phyloP scores from a whole-genome alignment of 2,797 vertebrate species.

The Xenops minutus region DNA sequence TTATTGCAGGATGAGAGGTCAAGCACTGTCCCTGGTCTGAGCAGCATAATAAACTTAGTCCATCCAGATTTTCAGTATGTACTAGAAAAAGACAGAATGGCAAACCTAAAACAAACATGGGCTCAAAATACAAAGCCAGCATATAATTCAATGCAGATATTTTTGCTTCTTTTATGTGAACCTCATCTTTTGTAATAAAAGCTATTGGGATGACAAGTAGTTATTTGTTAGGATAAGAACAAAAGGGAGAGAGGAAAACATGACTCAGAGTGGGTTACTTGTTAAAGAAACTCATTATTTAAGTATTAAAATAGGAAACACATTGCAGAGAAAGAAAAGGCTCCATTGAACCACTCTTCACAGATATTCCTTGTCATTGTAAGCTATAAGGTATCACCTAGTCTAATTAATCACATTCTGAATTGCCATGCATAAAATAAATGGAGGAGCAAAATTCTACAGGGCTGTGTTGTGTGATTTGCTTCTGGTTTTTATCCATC shows the following conservation, averaged over 20 bases:
- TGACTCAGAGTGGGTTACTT: neutral
- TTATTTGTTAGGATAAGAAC: neutral
- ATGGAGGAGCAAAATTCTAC: neutral
- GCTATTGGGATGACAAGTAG: neutral
- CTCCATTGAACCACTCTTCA: neutral
- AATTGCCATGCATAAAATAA: neutral
- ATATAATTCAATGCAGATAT: neutral
- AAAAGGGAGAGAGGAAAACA: neutral
- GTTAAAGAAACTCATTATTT: constrained; percentile 7
- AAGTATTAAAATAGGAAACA: neutral
- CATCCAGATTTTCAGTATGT: neutral
- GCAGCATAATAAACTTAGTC: neutral
- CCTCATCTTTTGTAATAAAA: neutral
- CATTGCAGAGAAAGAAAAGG: neutral
- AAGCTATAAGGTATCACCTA: neutral
- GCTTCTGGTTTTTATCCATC: neutral
- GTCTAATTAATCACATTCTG: neutral
- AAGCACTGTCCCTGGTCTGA: neutral
- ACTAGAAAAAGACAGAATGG: neutral
- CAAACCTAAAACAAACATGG: neutral
- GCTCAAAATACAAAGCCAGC: neutral
- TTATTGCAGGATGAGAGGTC: neutral
- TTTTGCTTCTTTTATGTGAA: neutral
- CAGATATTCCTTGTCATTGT: neutral
- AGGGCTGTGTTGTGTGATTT: neutral